Evolutionary conservation across 2,888 invertebrate species (phyloP).

Genomic region (Luperina testacea): DNA sequence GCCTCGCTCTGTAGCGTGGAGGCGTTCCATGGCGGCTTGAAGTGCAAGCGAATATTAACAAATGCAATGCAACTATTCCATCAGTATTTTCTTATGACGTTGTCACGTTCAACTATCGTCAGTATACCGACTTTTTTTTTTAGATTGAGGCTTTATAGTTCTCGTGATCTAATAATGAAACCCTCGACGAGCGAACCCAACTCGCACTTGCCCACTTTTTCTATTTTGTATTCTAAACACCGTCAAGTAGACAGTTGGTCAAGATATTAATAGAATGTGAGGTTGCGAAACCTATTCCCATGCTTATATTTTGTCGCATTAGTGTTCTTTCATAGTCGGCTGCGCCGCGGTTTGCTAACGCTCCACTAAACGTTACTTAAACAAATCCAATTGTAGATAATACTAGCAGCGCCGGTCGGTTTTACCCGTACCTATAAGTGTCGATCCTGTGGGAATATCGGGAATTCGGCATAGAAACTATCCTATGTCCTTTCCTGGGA

Average conservation of each 20-base stretch:
- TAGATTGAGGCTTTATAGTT: neutral
- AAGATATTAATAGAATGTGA: slow-evolving; percentile 35
- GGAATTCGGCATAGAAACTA: too few relatives aligned
- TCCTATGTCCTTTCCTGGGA: too few relatives aligned
- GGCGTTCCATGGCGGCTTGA: too few relatives aligned
- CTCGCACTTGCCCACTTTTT: neutral
- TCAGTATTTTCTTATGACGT: too few relatives aligned
- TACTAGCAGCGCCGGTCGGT: neutral
- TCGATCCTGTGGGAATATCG: too few relatives aligned
- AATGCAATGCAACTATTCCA: too few relatives aligned
- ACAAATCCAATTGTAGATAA: slow-evolving; percentile 44
- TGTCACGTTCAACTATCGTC: too few relatives aligned
- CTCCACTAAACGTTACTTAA: slow-evolving; percentile 30
- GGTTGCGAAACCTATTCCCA: slow-evolving; percentile 7
- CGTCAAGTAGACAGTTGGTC: slow-evolving; percentile 1
- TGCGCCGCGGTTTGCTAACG: slow-evolving; percentile 27
- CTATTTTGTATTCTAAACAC: slow-evolving; percentile 17
- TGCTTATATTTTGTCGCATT: slow-evolving; percentile 15
- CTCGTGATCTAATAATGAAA: neutral
- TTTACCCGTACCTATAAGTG: too few relatives aligned
- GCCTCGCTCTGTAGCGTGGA: too few relatives aligned
- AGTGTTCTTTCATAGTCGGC: slow-evolving; percentile 1
- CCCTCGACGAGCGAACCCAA: neutral
- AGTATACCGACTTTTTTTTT: neutral
- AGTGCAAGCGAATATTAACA: too few relatives aligned